These are phyloP conservation scores for Pelusios castaneus DNA, from an alignment of 2,113 vertebrate species.

Conservation along the genomic window DNA sequence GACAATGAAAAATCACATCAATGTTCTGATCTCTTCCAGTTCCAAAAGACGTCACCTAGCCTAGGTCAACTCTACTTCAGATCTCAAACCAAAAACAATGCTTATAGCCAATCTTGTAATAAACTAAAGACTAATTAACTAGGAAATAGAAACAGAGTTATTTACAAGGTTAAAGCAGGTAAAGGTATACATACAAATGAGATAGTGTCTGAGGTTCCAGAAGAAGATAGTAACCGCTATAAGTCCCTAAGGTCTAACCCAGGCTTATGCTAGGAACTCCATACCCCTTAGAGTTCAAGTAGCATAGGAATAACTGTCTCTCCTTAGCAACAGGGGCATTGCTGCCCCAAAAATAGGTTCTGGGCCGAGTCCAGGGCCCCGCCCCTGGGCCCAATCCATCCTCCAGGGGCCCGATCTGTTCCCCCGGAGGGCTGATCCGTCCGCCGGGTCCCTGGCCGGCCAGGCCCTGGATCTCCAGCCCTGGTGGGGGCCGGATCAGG, in stretches of 20 bases:
- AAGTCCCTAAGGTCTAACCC: background rate
- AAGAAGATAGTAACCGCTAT: background rate
- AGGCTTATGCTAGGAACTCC: background rate
- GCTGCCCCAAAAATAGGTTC: too few relatives aligned
- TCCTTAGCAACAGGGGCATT: too few relatives aligned
- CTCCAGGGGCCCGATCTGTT: too few relatives aligned
- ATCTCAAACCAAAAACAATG: background rate
- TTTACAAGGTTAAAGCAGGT: background rate
- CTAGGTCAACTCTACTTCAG: background rate
- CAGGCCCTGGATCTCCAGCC: too few relatives aligned
- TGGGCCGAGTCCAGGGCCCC: too few relatives aligned
- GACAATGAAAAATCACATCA: background rate
- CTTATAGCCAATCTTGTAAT: background rate
- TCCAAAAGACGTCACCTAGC: background rate
- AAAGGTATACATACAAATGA: background rate
- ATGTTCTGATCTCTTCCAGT: background rate
- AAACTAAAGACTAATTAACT: background rate
- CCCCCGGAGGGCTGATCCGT: too few relatives aligned
- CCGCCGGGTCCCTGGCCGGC: too few relatives aligned
- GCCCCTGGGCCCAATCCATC: too few relatives aligned
- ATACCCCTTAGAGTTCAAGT: background rate
- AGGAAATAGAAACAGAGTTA: background rate
- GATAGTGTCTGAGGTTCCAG: background rate
- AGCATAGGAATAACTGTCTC: background rate
- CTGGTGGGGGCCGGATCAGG: too few relatives aligned